Evolutionary conservation across 2,113 vertebrate genomes (phyloP), one percentile per base, ranked within the genome.

Genomic region (Cnemophilus loriae): DNA sequence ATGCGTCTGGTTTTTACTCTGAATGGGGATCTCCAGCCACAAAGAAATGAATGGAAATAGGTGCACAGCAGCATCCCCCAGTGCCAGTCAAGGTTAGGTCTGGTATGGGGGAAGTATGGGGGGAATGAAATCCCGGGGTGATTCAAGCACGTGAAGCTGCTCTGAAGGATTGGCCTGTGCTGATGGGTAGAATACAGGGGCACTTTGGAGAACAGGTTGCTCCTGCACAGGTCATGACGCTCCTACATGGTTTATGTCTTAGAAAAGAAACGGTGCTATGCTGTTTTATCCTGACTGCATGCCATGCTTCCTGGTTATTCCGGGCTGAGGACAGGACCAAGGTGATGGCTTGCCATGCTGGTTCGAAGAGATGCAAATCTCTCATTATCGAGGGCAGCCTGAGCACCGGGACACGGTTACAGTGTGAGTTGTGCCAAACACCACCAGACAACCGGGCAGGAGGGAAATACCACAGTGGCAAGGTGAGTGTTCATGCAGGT

Each of bases 361-460:
- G 13, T 67, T 64, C 47, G 35, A 80, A 61, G 53, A 70, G 32
- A 52, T 57, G 22, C 6, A 81, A 86, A 69, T 4, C 9, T 61
- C 16, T 52, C 3, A 0, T 56, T 81, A 41, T 28, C 27, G 50
- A 77, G 9, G 11, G 14, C 16, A 56, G 27, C 16, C 67, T 41
- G 53, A 44, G 24, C 44, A 73, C 0, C 3, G 68, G 37, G 27
- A 47, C 27, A 17, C 3, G 24, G 35, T 1, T 77, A 27, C 53
- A 35, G 21, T 24, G 63, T 15, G 12, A 7, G 16, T 63, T 56
- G 35, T 68, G 47, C 27, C 26, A 46, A 68, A 60, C 0, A 4
- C 20, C 26, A 11, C 20, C 61, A 7, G 22, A 47, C 33, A 59
- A 42, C 13, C 0, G 2, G 7, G 37, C 8, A 1, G n/a, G 47